Base-by-base conservation (phyloP, 2,888 invertebrate genomes). In the Drosophila melanocephala region DNA sequence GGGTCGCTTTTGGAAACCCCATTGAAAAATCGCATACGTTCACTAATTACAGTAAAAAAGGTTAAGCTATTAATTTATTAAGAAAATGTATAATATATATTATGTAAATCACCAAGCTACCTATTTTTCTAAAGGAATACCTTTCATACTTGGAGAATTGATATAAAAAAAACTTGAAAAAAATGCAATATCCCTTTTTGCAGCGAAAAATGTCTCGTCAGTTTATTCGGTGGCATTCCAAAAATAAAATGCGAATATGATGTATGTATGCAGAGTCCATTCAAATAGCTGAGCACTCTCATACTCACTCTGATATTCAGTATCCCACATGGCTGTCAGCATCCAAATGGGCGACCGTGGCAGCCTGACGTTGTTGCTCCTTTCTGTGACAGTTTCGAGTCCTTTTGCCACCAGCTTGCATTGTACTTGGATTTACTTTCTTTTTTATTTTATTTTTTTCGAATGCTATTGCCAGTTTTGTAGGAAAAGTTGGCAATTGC, bases 351-450 rank as follows among this genome's bases (percentile, higher is more conserved):
- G 73, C 70, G 74, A 66, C 42, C 50, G 50, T 72, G 68, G 64
- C 70, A 52, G 57, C 58, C 59, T 51, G 59, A 68, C 58, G 63
- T 69, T 77, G 72, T 56, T 80, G 85, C 87, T 85, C 85, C 85
- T 85, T 82, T 75, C 79, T 65, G 73, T 86, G 86, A 86, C 88
- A 86, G 81, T 80, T 86, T 88, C 79, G 86, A 86, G 86, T 88
- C 77, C 88, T 75, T 82, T 84, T 79, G 64, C 63, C 69, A 65
- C 53, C 70, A 55, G 39, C 72, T 68, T 53, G 60, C 77, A 72
- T 78, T 75, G 72, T 81, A 55, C 64, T 65, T 72, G 73, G 58
- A 14, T 42, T 44, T n/a, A 51, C n/a, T 42, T 55, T 51, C n/a
- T 42, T 39, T 3, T 51, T 47, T 37, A 3, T 37, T 47, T 64